Base-by-base conservation (phyloP, 2,888 invertebrate species). In the Ophonus ardosiacus region DNA sequence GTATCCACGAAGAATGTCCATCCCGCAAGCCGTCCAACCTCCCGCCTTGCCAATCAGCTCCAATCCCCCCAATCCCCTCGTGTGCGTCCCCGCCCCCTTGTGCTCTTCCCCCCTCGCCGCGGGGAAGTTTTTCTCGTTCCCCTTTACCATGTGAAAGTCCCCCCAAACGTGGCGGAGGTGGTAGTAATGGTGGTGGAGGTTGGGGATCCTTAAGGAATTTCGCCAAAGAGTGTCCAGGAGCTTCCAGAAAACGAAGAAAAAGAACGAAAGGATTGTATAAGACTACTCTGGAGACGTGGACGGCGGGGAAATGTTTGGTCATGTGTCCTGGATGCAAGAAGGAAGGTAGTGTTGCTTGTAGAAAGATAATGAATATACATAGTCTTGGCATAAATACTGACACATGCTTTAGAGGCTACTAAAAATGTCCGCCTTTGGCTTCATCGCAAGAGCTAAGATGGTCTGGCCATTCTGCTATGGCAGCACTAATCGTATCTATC, bases 231-330 rank as follows among this genome's bases (percentile, higher is more conserved):
- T 51, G 43, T 51, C 65, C 65, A 38, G 61, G 31, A 31, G 31
- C 40, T 2, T 10, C 38, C n/a, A 59, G 61, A 43, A 18, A 10
- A 40, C 17, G 17, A 51, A 0, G 51, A n/a, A 51, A 21, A 10
- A 13, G 51, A 38, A 65, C 43, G 43, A 8, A 8, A 51, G 78
- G 78, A 7, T 84, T 84, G 76, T 84, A 84, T 63, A 84, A 84
- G 56, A 84, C 84, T 8, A 78, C 78, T 5, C 7, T 84, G 15
- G 90, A 90, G 87, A 90, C 89, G 63, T 91, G 91, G 91, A 88
- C 88, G 82, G 88, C 88, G n/a, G 90, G 90, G 4, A 86, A 88
- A 5, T 86, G 88, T 40, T 86, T 87, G 7, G 86, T 90, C 8
- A 87, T 79, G 15, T 90, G 91, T 85, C 88, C 89, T 0, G 86